These are phyloP conservation scores for Pseudorhiza aurosa DNA, from an alignment of 30 jellyfish, hydroid and myxozoan species.

Conservation along the genomic window DNA sequence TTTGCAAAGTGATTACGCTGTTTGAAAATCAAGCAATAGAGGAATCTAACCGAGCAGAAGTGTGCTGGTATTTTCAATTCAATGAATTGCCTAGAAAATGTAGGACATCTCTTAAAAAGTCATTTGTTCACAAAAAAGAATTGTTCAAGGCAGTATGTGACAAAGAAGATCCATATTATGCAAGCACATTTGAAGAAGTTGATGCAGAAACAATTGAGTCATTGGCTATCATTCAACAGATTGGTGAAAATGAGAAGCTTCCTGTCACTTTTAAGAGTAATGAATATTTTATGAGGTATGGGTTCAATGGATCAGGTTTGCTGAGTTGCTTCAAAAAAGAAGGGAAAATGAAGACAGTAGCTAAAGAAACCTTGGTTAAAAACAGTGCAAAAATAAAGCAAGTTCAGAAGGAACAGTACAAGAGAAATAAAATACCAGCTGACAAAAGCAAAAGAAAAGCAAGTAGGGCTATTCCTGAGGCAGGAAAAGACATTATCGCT, in stretches of 20 bases:
- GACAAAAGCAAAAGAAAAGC: slow-evolving; percentile 49
- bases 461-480: slow-evolving; percentile 54
- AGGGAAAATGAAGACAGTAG: background rate
- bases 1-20: slow-evolving; percentile 47
- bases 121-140: slow-evolving; percentile 3
- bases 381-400: no score
- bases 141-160: slow-evolving; percentile 36
- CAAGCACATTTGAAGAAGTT: slow-evolving; percentile 52
- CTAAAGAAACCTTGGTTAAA: background rate
- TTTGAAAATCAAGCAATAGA: slow-evolving; percentile 13
- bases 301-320: slow-evolving; percentile 24
- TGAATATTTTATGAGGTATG: slow-evolving; percentile 47
- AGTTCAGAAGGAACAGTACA: background rate
- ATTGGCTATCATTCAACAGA: background rate
- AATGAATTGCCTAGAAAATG: slow-evolving; percentile 67
- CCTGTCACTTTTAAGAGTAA: background rate
- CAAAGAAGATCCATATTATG: slow-evolving; percentile 3
- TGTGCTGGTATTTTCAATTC: slow-evolving; percentile 64
- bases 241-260: background rate
- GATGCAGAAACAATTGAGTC: slow-evolving; percentile 89
- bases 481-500: slow-evolving; percentile 10
- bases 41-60: slow-evolving; percentile 70
- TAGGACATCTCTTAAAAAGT: background rate
- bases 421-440: slow-evolving; percentile 4
- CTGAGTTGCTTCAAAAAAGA: background rate